A percentile compares a stretch with the other conserved stretches of the same genome.
Conservation (phyloP, 2,797 vertebrate species). For the Gymnodraco acuticeps region DNA sequence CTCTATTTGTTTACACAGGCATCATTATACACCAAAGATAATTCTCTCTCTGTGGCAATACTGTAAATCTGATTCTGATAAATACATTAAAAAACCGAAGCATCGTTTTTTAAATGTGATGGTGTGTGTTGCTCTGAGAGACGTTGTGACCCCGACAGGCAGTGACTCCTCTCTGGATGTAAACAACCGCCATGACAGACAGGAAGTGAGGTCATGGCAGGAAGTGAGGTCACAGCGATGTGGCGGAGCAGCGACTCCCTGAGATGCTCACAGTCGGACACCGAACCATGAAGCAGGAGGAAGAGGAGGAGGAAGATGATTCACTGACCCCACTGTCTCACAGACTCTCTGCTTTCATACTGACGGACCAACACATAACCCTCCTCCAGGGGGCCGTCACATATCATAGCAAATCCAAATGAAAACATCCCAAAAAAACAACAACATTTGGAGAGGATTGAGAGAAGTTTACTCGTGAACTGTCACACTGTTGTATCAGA, state of each 20-base stretch:
- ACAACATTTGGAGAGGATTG: not conserved
- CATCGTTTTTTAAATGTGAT: not conserved
- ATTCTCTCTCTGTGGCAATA: no score
- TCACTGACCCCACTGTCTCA: slow-evolving; percentile 36
- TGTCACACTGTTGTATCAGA: not conserved
- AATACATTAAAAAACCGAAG: not conserved
- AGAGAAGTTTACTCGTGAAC: not conserved
- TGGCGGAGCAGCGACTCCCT: slow-evolving; percentile 31
- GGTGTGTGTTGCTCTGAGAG: not conserved
- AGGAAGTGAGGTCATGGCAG: slow-evolving; percentile 41
- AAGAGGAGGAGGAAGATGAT: slow-evolving; percentile 22
- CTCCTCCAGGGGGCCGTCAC: not conserved
- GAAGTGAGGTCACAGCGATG: slow-evolving; percentile 31
- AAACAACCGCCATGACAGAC: slow-evolving; percentile 35
- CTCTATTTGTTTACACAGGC: no score
- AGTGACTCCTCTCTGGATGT: not conserved
- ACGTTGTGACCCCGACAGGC: not conserved
- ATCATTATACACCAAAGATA: no score
- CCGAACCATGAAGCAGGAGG: not conserved
- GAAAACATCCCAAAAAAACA: not conserved
- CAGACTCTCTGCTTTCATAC: slow-evolving; percentile 9
- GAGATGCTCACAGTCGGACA: slow-evolving; percentile 37
- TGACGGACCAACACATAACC: slow-evolving; percentile 7
- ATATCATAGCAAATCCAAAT: not conserved
- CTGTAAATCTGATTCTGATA: not conserved